These are phyloP conservation scores for Nowickia ferox DNA, from an alignment of 2,888 invertebrate genomes.

Conservation along the genomic window DNA sequence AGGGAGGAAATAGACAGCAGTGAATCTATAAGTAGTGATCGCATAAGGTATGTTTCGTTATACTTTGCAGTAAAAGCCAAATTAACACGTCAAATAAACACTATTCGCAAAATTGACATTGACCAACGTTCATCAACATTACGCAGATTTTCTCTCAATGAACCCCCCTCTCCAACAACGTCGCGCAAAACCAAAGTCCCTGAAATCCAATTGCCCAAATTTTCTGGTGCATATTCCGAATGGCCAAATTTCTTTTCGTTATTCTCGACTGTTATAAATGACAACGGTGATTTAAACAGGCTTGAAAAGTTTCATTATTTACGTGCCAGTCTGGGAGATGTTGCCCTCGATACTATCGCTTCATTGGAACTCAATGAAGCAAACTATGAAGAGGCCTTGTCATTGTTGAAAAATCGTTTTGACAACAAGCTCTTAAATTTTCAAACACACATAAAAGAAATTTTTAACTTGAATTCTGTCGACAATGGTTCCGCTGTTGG, in stretches of 20 bases:
- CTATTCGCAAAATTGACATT: neutral
- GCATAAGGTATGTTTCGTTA: neutral
- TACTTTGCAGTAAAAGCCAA: neutral
- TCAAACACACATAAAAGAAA: conserved; percentile 22
- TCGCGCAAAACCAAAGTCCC: conserved; percentile 27
- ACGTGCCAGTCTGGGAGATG: conserved; percentile 45
- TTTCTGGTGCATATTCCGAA: conserved; percentile 61
- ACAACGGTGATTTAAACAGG: conserved; percentile 48
- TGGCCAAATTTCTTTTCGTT: conserved; percentile 68
- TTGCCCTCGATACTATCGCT: conserved; percentile 58
- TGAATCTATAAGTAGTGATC: neutral
- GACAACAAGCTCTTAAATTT: conserved; percentile 70
- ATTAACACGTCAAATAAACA: conserved; percentile 5
- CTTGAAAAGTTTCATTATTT: conserved; percentile 37
- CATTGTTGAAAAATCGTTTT: conserved; percentile 65
- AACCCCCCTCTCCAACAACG: neutral
- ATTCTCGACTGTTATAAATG: conserved; percentile 60
- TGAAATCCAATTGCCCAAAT: conserved; percentile 61
- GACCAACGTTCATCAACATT: conserved; percentile 29
- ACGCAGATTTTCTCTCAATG: conserved; percentile 29
- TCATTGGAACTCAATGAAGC: conserved; percentile 60
- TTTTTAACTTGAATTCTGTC: conserved; percentile 18
- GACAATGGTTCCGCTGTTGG: conserved; percentile 57
- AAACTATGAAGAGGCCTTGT: conserved; percentile 62
- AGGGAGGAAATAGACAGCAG: neutral